These are phyloP conservation scores for Leptinotarsa texana DNA, from an alignment of 1,140 invertebrate genomes.

Conservation along the genomic window DNA sequence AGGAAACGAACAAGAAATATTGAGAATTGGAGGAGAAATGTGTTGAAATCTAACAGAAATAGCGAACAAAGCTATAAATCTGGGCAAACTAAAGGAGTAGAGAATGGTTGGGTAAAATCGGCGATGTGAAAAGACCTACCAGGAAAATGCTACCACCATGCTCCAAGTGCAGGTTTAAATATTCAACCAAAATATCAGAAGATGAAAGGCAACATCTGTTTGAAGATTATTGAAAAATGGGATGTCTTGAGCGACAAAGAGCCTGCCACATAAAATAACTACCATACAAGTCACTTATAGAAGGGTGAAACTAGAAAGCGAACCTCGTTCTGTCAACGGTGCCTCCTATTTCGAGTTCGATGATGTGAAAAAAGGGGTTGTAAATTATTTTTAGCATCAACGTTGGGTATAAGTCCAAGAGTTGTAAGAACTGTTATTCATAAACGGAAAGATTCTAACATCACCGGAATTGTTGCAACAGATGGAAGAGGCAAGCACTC, in stretches of 20 bases:
- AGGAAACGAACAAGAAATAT: not conserved
- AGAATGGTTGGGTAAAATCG: not conserved
- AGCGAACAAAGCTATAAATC: constrained; percentile 9
- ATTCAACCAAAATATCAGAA: constrained; percentile 16
- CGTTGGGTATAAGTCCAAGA: too few relatives aligned
- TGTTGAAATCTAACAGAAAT: constrained; percentile 9
- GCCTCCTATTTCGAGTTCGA: constrained; percentile 25
- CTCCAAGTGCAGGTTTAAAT: constrained; percentile 20
- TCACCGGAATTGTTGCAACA: not conserved
- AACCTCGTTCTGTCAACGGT: not conserved
- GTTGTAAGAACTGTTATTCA: too few relatives aligned
- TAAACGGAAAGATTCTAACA: too few relatives aligned
- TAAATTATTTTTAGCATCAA: too few relatives aligned
- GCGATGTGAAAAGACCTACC: not conserved
- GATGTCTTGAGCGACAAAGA: not conserved
- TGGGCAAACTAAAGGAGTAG: not conserved
- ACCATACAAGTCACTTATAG: constrained; percentile 6
- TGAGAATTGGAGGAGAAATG: constrained; percentile 15
- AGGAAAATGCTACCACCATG: constrained; percentile 11
- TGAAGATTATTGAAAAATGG: not conserved
- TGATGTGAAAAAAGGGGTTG: too few relatives aligned
- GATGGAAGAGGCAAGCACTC: not conserved
- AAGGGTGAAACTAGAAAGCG: not conserved
- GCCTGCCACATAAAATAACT: not conserved
- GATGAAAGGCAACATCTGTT: constrained; percentile 4